Base-by-base conservation (phyloP, 2,888 invertebrate species). In the Andrena hattorfiana region DNA sequence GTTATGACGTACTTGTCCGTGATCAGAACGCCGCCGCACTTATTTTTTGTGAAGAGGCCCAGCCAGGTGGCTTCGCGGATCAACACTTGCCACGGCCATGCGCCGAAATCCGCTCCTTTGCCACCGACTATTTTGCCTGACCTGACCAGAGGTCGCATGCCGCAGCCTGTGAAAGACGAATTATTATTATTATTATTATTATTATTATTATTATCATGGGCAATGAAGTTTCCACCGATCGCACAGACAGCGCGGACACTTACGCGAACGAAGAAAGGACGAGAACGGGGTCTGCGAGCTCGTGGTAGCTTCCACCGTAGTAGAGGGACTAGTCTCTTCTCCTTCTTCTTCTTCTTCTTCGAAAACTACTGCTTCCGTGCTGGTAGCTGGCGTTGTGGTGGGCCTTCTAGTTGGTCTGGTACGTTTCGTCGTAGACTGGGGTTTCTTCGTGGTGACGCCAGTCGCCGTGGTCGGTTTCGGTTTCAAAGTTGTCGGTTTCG, bases 1-100 rank as follows among this genome's bases (percentile, higher is more conserved):
- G 98, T 98, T 79, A 98, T 96, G 4, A 98, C 98, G 92, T 97
- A 98, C 93, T 96, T 96, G 89, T 96, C 97, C 49, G 97, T 97
- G 90, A 98, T 98, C n/a, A 99, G 95, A 0, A 99, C 98, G 2
- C 98, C 98, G 0, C 98, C 98, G 92, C 98, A 99, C 94, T 98
- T 98, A 94, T 98, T 98, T 94, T 98, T 98, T 66, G 98, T 98
- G 94, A 98, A 98, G 26, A 98, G 95, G 0, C 98, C 98, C 60
- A 98, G 95, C 98, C 98, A 98, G 0, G 98, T 98, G 1, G 98
- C 97, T 94, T 98, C 98, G 51, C 98, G 95, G 0, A 98, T 98
- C 32, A 98, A 95, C 0, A 98, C 98, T 92, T 98, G 98, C 98
- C 98, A 98, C 0, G 98, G 98, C 96, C 97, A 98, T 91, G 97